Conservation (phyloP, 1,140 invertebrate genomes). For the Heliconius eleuchia region DNA sequence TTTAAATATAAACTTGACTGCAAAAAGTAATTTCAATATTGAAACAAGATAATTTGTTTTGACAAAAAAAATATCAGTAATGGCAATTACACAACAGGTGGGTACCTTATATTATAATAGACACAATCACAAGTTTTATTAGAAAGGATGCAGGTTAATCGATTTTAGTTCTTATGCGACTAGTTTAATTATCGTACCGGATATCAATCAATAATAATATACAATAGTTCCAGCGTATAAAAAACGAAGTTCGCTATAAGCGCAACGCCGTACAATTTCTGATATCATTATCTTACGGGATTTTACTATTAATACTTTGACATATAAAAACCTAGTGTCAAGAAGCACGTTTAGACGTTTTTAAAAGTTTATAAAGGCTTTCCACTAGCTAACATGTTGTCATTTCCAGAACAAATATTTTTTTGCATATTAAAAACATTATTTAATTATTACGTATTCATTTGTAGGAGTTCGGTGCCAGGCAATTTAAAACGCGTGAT, state of each 20-base stretch:
- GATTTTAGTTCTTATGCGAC: not conserved
- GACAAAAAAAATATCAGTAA: not conserved
- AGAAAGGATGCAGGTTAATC: not conserved
- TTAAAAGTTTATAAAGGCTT: too few relatives aligned
- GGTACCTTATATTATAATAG: not conserved
- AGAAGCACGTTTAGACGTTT: too few relatives aligned
- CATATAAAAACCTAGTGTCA: too few relatives aligned
- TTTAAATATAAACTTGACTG: not conserved
- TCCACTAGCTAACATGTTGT: too few relatives aligned
- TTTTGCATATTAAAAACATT: too few relatives aligned
- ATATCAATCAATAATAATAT: slow-evolving; percentile 6
- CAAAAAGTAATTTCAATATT: not conserved
- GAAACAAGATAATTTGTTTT: not conserved
- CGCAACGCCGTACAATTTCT: not conserved
- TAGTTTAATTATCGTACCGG: not conserved
- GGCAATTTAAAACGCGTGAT: too few relatives aligned
- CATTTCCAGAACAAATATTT: too few relatives aligned
- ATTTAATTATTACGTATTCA: too few relatives aligned
- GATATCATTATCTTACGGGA: too few relatives aligned
- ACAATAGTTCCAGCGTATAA: not conserved
- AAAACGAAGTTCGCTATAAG: not conserved
- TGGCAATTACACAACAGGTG: not conserved
- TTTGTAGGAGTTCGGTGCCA: too few relatives aligned
- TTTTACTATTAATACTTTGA: too few relatives aligned
- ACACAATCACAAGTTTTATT: not conserved